Conservation (phyloP, 2,113 vertebrate genomes). For the Elachura formosa region DNA sequence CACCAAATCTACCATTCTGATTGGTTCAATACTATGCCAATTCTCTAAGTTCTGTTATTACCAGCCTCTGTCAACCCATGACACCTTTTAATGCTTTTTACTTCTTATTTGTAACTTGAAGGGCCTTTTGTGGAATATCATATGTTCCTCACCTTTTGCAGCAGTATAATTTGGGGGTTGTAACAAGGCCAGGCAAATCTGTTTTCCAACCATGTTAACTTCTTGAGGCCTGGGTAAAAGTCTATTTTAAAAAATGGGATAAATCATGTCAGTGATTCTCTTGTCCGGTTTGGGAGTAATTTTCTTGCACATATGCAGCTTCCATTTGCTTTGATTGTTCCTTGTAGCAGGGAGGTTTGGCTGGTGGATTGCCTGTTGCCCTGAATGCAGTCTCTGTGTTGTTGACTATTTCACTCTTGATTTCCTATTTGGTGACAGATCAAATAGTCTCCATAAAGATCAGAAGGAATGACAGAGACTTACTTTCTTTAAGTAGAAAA, state of each 20-base stretch:
- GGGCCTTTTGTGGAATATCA: not conserved
- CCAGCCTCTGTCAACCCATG: too few relatives aligned
- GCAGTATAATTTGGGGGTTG: not conserved
- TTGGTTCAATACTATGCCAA: too few relatives aligned
- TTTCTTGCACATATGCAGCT: not conserved
- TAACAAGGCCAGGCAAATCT: not conserved
- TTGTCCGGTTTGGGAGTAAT: not conserved
- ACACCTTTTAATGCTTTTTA: not conserved
- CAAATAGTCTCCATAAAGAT: not conserved
- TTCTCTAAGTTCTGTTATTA: too few relatives aligned
- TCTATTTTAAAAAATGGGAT: not conserved
- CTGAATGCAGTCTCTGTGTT: not conserved
- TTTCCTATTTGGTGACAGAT: not conserved
- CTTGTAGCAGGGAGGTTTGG: not conserved
- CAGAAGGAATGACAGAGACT: not conserved
- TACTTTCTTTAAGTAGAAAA: not conserved
- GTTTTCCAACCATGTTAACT: not conserved
- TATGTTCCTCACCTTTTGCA: not conserved
- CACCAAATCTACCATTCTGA: too few relatives aligned
- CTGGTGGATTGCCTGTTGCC: not conserved
- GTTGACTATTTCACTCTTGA: not conserved
- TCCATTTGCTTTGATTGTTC: not conserved
- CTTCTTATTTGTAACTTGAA: not conserved
- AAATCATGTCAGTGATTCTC: not conserved
- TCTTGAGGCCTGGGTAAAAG: not conserved